These are phyloP conservation scores for Tenthredo livida DNA, from an alignment of 2,888 invertebrate genomes.

Conservation along the genomic window DNA sequence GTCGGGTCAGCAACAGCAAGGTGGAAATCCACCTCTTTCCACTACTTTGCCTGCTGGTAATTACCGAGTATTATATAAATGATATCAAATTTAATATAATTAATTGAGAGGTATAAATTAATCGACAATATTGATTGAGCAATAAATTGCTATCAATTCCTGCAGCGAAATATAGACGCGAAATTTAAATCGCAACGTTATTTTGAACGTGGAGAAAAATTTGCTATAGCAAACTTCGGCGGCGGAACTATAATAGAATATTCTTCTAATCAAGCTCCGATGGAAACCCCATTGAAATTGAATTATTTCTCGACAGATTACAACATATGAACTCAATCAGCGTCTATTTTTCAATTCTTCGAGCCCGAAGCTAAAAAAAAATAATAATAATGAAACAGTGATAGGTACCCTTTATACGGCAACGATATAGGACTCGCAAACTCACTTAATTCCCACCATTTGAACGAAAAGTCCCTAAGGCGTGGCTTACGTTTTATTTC, in stretches of 20 bases:
- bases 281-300: not conserved
- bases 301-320: not conserved
- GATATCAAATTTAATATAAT: not conserved
- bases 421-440: constrained; percentile 17
- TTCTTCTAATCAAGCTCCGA: not conserved
- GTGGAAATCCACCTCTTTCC: constrained; percentile 66
- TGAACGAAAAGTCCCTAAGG: not conserved
- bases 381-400: not conserved
- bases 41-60: constrained; percentile 73
- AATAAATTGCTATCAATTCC: not conserved
- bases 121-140: not conserved
- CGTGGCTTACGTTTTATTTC: constrained; percentile 17
- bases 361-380: not conserved
- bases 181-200: not conserved
- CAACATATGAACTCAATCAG: not conserved
- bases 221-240: not conserved
- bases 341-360: not conserved
- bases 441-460: constrained; percentile 29
- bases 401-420: not conserved
- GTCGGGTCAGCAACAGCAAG: constrained; percentile 67
- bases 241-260: not conserved
- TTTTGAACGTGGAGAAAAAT: not conserved
- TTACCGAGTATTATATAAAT: constrained; percentile 31
- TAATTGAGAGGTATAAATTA: not conserved
- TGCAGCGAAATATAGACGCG: not conserved